Conservation (phyloP, 2,113 vertebrate species). For the Phyllostomus hastatus region DNA sequence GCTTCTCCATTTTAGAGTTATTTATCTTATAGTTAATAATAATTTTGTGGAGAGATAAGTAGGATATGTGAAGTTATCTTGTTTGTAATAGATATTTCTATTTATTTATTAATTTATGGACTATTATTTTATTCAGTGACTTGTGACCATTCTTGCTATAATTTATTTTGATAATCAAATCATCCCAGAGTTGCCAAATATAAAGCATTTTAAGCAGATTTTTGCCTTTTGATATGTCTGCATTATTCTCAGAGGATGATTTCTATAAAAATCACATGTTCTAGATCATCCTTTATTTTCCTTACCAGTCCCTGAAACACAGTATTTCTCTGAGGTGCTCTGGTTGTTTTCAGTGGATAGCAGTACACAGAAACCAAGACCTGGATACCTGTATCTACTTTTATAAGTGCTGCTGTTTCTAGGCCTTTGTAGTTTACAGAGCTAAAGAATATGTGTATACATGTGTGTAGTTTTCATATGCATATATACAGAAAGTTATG, state of each 20-base stretch:
- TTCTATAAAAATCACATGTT: not conserved
- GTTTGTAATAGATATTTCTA: not conserved
- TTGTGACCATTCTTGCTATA: not conserved
- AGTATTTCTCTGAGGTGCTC: not conserved
- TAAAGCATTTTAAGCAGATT: not conserved
- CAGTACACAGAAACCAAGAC: not conserved
- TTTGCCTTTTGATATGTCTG: not conserved
- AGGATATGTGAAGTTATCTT: not conserved
- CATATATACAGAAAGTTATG: not conserved
- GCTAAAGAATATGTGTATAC: not conserved
- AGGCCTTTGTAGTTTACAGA: not conserved
- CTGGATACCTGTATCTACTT: not conserved
- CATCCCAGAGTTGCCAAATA: not conserved
- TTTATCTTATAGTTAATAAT: not conserved
- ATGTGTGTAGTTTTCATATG: not conserved
- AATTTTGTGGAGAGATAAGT: not conserved
- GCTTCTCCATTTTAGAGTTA: not conserved
- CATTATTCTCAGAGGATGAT: not conserved
- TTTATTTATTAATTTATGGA: not conserved
- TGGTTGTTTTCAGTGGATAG: not conserved
- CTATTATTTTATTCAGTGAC: not conserved
- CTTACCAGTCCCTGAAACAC: not conserved
- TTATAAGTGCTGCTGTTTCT: not conserved
- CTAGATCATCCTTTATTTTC: not conserved
- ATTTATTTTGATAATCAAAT: not conserved